Evolutionary conservation across 2,888 invertebrate genomes (phyloP).

Genomic region (Saturnia japonica): DNA sequence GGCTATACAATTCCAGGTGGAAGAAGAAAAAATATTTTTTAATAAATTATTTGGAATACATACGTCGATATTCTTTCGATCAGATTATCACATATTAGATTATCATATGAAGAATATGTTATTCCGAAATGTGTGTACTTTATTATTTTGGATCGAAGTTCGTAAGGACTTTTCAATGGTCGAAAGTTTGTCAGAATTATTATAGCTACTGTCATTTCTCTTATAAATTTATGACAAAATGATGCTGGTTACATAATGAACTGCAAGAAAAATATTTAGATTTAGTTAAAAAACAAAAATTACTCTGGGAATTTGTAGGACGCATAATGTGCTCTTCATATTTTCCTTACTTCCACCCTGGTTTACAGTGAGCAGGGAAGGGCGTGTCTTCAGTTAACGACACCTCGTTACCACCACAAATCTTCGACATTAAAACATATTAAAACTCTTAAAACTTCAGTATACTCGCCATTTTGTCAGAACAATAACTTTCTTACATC

Average conservation of each 20-base stretch:
- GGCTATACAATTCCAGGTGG: too few species aligned
- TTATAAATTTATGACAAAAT: neutral
- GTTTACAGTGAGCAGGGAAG: slow-evolving; percentile 13
- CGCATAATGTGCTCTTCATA: neutral
- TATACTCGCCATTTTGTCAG: slow-evolving; percentile 68
- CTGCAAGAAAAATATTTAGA: neutral
- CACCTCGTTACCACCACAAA: slow-evolving; percentile 75
- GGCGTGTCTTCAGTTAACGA: slow-evolving; percentile 66
- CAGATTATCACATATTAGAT: too few species aligned
- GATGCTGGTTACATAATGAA: neutral
- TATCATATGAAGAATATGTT: too few species aligned
- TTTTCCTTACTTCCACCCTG: slow-evolving; percentile 7
- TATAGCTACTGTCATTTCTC: neutral
- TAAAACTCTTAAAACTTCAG: slow-evolving; percentile 78
- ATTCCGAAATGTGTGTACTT: too few species aligned
- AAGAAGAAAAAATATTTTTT: too few species aligned
- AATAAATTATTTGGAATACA: too few species aligned
- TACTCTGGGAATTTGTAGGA: neutral
- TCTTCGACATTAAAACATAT: slow-evolving; percentile 78
- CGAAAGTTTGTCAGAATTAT: too few species aligned
- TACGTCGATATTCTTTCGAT: too few species aligned
- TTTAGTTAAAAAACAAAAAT: neutral
- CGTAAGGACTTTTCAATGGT: too few species aligned
- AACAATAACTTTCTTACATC: slow-evolving; percentile 79
- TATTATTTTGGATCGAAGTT: neutral